Conservation (phyloP, 2,113 vertebrate species). For the Plestiodon gilberti region DNA sequence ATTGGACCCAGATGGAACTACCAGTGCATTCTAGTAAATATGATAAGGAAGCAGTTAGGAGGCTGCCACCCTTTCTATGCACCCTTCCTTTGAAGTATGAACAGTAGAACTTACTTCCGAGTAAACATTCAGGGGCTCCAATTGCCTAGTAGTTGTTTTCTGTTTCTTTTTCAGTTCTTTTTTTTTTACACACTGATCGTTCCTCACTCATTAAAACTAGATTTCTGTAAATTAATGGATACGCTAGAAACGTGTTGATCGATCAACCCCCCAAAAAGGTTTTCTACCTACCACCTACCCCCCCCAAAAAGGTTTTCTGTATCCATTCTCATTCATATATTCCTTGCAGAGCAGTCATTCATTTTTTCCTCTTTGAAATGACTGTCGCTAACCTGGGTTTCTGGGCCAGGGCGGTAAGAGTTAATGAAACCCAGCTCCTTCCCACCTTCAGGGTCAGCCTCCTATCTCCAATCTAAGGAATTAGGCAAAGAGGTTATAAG, state of each 20-base stretch:
- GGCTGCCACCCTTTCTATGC: background rate
- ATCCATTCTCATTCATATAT: constrained; percentile 10
- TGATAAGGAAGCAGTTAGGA: background rate
- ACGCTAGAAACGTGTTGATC: background rate
- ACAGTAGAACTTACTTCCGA: background rate
- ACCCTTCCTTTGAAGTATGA: too few relatives aligned
- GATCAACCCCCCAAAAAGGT: too few relatives aligned
- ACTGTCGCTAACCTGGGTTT: constrained; percentile 84
- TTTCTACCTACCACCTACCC: too few relatives aligned
- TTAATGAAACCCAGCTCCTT: constrained; percentile 87
- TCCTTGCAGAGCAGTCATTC: constrained; percentile 57
- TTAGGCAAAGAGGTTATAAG: constrained; percentile 81
- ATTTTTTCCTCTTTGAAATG: constrained; percentile 77
- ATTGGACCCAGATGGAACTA: background rate
- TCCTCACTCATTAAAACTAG: background rate
- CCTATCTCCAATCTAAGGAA: constrained; percentile 77
- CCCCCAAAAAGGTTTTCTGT: too few relatives aligned
- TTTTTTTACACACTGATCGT: background rate
- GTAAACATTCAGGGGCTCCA: background rate
- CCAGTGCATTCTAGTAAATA: too few relatives aligned
- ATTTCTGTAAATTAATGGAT: background rate
- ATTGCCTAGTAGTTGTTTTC: background rate
- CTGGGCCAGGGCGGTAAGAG: constrained; percentile 79
- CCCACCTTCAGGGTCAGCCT: constrained; percentile 81
- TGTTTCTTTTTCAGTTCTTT: background rate